Base-by-base conservation (phyloP, 2,888 invertebrate genomes). In the Tipula lateralis region DNA sequence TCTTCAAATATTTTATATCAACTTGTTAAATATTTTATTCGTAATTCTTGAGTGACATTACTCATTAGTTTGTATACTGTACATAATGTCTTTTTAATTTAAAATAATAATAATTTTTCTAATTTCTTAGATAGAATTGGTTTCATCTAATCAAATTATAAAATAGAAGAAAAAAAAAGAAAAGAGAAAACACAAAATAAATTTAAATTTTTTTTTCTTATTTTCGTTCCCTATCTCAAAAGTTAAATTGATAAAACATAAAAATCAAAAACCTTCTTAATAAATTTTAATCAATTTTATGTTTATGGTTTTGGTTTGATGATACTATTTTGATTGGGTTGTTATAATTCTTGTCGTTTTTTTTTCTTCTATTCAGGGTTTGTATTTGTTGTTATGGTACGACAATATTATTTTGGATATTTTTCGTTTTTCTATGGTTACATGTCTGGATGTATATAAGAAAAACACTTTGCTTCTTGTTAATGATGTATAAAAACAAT, bases 81-180 rank as follows among this genome's bases (percentile, higher is more conserved):
- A 66, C n/a, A 5, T 66, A 66, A 66, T 66, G 66, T 12, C 66
- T 66, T 24, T 66, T 66, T 66, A 66, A 9, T 66, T 66, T 66
- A 66, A 24, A 66, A 66, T 66, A 66, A 44, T 44, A 44, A 19
- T 66, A 66, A 66, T 66, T 66, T 66, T 66, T 66, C 24, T 66
- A 66, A 66, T 66, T 66, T 66, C 66, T 19, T 66, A 66, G 66
- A 66, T 66, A 66, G 66, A 24, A 66, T 66, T 66, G 66, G 66
- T 66, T 66, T 66, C 66, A 66, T 66, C 66, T 66, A 66, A 66
- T 66, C 66, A 66, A 66, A 66, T 66, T 66, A 66, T 66, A 66
- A 66, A 66, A 66, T 24, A 50, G 19, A 16, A 50, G 16, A 66
- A 66, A 66, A 66, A 24, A 66, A 44, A 16, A 16, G 50, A 24